Evolutionary conservation across 1,140 invertebrate genomes (phyloP).

Genomic region (Platorchestia sp.): DNA sequence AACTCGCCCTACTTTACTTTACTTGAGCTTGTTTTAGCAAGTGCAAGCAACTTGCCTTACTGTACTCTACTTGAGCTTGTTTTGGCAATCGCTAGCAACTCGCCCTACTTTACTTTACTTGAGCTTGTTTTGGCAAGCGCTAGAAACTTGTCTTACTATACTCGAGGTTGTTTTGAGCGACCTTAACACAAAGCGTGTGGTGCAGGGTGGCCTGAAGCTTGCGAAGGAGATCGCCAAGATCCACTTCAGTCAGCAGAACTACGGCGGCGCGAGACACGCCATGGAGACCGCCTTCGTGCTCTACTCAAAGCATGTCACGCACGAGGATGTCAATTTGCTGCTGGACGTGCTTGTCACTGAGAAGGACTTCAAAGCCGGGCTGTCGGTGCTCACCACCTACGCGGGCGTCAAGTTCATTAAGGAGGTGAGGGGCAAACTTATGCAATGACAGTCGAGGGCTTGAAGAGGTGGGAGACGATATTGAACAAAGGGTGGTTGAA

Average conservation of each 20-base stretch:
- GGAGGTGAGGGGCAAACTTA: constrained; percentile 54
- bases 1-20: too few species aligned
- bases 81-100: too few species aligned
- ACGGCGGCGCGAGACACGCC: constrained; percentile 80
- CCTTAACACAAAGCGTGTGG: not conserved
- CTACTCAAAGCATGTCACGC: constrained; percentile 71
- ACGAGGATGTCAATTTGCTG: constrained; percentile 84
- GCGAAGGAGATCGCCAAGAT: constrained; percentile 82
- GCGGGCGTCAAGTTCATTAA: constrained; percentile 75
- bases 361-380: constrained; percentile 78
- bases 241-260: constrained; percentile 82
- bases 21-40: too few species aligned
- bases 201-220: constrained; percentile 79
- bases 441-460: too few species aligned
- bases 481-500: too few species aligned
- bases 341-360: constrained; percentile 81
- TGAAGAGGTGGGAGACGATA: too few species aligned
- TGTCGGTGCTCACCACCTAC: constrained; percentile 77
- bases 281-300: constrained; percentile 81
- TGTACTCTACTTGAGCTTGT: too few species aligned
- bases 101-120: too few species aligned
- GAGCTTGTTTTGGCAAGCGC: too few species aligned
- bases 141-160: too few species aligned
- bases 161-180: too few species aligned
- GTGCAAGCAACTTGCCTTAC: too few species aligned